These are phyloP conservation scores for Drosophila neonasuta DNA, from an alignment of 2,888 invertebrate species.

Conservation along the genomic window DNA sequence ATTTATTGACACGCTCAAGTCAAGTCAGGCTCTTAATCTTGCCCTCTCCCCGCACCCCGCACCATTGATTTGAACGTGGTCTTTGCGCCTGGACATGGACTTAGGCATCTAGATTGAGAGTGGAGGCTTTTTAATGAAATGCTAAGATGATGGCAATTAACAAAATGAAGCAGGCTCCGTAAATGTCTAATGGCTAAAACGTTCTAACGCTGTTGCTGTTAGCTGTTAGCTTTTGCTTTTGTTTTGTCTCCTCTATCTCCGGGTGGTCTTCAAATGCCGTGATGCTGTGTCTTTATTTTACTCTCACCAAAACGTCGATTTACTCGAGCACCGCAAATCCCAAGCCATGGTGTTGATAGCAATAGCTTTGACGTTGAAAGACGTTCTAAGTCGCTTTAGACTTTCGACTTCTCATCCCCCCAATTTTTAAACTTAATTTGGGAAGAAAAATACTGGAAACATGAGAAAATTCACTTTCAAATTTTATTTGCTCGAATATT, in stretches of 20 bases:
- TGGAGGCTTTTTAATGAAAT: constrained; percentile 41
- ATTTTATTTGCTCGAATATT: neutral
- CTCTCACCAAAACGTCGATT: constrained; percentile 19
- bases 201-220: constrained; percentile 21
- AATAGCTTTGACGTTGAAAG: constrained; percentile 31
- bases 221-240: constrained; percentile 4
- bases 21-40: constrained; percentile 11
- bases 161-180: constrained; percentile 37
- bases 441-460: neutral
- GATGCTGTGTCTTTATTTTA: neutral
- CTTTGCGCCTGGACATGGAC: neutral
- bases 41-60: neutral
- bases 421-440: neutral
- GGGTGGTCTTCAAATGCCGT: neutral
- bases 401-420: neutral
- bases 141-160: constrained; percentile 58
- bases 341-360: constrained; percentile 33
- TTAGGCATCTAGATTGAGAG: constrained; percentile 9
- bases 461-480: neutral
- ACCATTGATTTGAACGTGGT: neutral
- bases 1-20: constrained; percentile 36
- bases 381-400: neutral
- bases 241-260: neutral
- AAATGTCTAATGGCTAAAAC: constrained; percentile 43
- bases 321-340: constrained; percentile 42